phyloP scores from a whole-genome alignment of 2,888 invertebrate genomes.

The Lamellibrachia satsuma region DNA sequence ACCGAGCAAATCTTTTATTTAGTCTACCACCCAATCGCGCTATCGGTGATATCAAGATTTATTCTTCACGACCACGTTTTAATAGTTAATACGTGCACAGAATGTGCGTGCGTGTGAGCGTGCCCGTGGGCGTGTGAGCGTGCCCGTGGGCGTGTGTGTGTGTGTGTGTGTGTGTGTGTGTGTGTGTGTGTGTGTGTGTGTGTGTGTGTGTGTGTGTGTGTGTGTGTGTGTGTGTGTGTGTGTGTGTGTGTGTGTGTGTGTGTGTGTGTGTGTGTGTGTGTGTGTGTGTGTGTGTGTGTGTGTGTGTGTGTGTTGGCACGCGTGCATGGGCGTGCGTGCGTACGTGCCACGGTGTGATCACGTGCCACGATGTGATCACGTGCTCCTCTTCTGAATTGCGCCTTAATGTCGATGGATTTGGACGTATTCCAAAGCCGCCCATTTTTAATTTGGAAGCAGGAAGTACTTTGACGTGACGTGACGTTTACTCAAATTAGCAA shows the following conservation, averaged over 20 bases:
- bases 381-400: background rate
- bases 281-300: background rate
- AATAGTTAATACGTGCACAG: background rate
- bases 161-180: no score
- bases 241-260: background rate
- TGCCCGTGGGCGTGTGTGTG: no score
- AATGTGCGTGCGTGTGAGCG: no score
- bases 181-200: no score
- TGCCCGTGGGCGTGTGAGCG: no score
- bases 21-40: background rate
- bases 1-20: background rate
- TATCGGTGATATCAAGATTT: background rate
- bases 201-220: background rate
- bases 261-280: background rate
- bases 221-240: background rate
- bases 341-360: background rate
- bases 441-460: background rate
- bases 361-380: background rate
- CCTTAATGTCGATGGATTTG: background rate
- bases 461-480: background rate
- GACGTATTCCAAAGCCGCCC: conserved; percentile 1
- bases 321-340: background rate
- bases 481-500: background rate
- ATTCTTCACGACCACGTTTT: background rate
- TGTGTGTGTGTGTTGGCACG: background rate